Percentiles rank a stretch among this genome's conserved stretches.
Conservation (phyloP, 1,140 invertebrate genomes). For the Prorops nasuta region DNA sequence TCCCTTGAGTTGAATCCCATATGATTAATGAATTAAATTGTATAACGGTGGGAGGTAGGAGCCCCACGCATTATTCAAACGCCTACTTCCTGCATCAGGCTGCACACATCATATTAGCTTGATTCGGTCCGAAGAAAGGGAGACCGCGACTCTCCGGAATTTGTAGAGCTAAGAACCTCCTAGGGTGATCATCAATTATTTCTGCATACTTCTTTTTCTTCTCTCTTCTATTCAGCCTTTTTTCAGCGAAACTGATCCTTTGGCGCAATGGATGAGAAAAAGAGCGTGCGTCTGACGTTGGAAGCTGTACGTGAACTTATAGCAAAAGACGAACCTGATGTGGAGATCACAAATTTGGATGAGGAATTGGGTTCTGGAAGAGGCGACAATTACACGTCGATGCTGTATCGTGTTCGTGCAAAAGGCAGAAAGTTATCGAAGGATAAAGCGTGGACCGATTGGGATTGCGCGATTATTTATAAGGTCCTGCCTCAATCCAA, state of each 20-base stretch:
- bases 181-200: neutral
- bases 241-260: neutral
- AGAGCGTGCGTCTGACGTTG: conserved; percentile 35
- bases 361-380: conserved; percentile 67
- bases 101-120: conserved; percentile 29
- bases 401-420: conserved; percentile 65
- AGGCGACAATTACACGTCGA: conserved; percentile 73
- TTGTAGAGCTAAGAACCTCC: neutral
- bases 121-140: conserved; percentile 31
- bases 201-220: neutral
- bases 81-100: conserved; percentile 50
- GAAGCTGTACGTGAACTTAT: conserved; percentile 49
- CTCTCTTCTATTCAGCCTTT: too few species aligned
- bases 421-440: conserved; percentile 56
- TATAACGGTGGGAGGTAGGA: conserved; percentile 34
- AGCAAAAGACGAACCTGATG: conserved; percentile 45
- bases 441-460: conserved; percentile 53
- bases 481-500: conserved; percentile 67
- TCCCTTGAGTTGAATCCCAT: conserved; percentile 39
- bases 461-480: conserved; percentile 66
- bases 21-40: conserved; percentile 48
- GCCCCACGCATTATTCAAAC: conserved; percentile 50
- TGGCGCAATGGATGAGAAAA: conserved; percentile 9
- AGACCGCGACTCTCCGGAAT: neutral
- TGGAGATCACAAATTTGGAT: conserved; percentile 50